These are phyloP conservation scores for Lasioglossum calceatum DNA, from an alignment of 2,888 invertebrate species.

Conservation along the genomic window DNA sequence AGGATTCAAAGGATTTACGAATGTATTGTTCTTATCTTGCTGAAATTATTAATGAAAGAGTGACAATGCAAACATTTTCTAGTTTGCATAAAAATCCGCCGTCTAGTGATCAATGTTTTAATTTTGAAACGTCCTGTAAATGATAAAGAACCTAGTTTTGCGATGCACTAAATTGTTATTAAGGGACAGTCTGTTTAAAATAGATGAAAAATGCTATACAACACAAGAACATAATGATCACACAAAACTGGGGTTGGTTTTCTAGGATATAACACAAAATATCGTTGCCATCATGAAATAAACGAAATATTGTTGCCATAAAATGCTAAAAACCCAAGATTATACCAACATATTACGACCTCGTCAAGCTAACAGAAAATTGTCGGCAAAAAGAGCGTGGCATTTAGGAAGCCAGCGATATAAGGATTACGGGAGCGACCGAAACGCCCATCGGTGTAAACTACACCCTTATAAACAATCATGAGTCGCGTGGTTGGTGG, in stretches of 20 bases:
- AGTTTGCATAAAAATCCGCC: no score
- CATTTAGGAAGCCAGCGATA: not conserved
- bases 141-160: no score
- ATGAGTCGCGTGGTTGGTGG: conserved; percentile 53
- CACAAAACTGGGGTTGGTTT: not conserved
- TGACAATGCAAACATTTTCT: no score
- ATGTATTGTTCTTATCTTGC: no score
- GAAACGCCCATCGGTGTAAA: conserved; percentile 65
- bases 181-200: no score
- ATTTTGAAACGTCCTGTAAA: no score
- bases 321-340: not conserved
- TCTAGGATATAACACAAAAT: not conserved
- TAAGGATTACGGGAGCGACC: conserved; percentile 51
- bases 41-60: no score
- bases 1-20: no score
- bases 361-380: not conserved
- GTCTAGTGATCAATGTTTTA: no score
- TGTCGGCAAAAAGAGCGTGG: not conserved
- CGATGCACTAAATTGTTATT: no score
- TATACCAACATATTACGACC: not conserved
- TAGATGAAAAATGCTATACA: no score
- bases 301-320: not conserved
- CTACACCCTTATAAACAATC: conserved; percentile 70
- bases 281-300: not conserved
- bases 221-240: no score